A percentile compares a stretch with the other conserved stretches of the same genome.
These are phyloP conservation scores for Hesperophylax magnus DNA, from an alignment of 1,140 invertebrate species.

Conservation along the genomic window DNA sequence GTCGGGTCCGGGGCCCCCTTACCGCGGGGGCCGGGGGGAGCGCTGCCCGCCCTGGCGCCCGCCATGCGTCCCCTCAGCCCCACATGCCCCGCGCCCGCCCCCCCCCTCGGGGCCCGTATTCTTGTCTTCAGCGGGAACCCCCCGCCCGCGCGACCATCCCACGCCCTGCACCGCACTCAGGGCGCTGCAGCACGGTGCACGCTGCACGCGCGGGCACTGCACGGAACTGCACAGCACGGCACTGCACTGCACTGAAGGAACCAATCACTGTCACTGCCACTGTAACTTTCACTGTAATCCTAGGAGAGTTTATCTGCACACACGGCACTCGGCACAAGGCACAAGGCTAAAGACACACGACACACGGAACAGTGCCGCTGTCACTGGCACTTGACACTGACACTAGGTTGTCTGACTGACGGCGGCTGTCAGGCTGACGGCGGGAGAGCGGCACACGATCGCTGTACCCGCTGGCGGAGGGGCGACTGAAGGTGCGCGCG, in stretches of 20 bases:
- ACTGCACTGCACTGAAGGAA: not conserved
- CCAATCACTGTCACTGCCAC: not conserved
- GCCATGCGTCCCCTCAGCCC: constrained; percentile 50
- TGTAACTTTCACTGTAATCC: no score
- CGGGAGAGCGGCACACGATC: constrained; percentile 21
- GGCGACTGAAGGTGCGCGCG: constrained; percentile 38
- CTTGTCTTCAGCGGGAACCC: constrained; percentile 59
- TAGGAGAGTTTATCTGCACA: no score
- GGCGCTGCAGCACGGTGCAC: not conserved
- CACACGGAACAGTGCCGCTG: no score
- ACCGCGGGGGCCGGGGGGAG: constrained; percentile 51
- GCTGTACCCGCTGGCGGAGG: constrained; percentile 6
- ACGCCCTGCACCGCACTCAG: constrained; percentile 56
- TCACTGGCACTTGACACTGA: no score
- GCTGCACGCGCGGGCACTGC: constrained; percentile 5
- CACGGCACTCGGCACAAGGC: no score
- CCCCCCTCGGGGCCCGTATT: constrained; percentile 50
- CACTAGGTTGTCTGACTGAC: no score
- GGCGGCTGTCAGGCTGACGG: not conserved
- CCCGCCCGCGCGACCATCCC: constrained; percentile 56
- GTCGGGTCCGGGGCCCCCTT: constrained; percentile 55
- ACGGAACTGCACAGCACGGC: not conserved
- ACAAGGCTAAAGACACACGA: no score
- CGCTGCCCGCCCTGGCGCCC: constrained; percentile 58
- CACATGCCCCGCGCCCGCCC: constrained; percentile 58